A percentile compares a stretch with the other conserved stretches of the same genome.
Conservation (phyloP, 2,888 invertebrate species). For the Scotopteryx bipunctaria region DNA sequence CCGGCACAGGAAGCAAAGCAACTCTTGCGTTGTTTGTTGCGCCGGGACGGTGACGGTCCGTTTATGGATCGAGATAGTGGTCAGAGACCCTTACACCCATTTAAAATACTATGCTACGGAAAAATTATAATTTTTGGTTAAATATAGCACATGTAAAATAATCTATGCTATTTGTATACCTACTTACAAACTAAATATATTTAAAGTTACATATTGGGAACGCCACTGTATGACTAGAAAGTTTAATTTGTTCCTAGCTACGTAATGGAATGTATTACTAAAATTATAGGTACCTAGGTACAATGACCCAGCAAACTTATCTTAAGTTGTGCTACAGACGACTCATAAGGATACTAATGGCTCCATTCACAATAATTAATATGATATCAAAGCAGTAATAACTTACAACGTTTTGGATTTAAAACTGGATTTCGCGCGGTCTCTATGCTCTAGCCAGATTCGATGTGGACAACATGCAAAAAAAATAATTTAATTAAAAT, state of each 20-base stretch:
- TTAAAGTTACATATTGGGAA: not conserved
- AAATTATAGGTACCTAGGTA: not conserved
- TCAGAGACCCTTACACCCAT: no score
- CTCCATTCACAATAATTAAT: not conserved
- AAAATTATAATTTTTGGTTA: not conserved
- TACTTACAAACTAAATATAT: conserved; percentile 1
- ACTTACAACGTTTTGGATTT: no score
- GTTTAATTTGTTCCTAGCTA: conserved; percentile 16
- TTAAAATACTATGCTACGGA: not conserved
- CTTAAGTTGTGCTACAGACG: conserved; percentile 7
- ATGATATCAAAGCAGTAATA: no score
- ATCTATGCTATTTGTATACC: not conserved
- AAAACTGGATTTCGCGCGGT: no score
- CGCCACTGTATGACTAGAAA: not conserved
- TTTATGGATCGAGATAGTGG: no score
- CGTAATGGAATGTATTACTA: conserved; percentile 2
- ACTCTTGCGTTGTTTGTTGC: no score
- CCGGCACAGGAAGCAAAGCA: no score
- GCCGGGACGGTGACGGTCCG: no score
- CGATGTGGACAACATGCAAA: no score
- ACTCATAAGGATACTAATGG: not conserved
- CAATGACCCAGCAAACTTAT: not conserved
- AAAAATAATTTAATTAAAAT: no score
- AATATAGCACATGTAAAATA: not conserved
- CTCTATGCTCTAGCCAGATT: no score